A percentile compares a stretch with the other conserved stretches of the same genome.
phyloP scores from a whole-genome alignment of 2,113 vertebrate genomes.

The Australoheros scitulus region DNA sequence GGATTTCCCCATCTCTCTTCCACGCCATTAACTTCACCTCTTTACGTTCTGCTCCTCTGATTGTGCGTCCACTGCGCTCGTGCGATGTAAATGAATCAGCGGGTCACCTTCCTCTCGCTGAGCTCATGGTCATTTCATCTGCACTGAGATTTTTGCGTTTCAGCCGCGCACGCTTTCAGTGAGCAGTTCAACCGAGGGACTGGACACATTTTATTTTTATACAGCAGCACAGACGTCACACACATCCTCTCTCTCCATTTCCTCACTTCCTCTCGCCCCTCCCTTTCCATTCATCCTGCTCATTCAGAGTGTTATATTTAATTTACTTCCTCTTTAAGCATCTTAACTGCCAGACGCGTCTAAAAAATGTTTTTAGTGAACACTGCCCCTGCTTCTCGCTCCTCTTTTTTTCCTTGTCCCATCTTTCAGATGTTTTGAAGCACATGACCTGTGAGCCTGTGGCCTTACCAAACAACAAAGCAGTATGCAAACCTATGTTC shows the following conservation, averaged over 20 bases:
- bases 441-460: constrained; percentile 13
- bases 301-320: neutral
- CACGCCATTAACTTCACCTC: neutral
- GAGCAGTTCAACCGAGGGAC: neutral
- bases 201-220: constrained; percentile 31
- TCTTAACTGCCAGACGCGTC: neutral
- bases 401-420: neutral
- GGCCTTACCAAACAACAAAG: neutral
- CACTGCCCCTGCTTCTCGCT: neutral
- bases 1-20: neutral
- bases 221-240: neutral
- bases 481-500: neutral
- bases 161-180: neutral
- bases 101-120: constrained; percentile 5
- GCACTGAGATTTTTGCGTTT: neutral
- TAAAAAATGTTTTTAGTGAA: neutral
- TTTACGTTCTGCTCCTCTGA: neutral
- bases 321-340: constrained; percentile 11
- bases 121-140: neutral
- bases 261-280: neutral
- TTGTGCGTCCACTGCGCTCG: neutral
- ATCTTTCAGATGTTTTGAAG: neutral
- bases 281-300: neutral
- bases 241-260: neutral
- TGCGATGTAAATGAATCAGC: neutral